Evolutionary conservation across 1,140 invertebrate species (phyloP), one percentile per base, ranked within the genome.

Genomic region (Anoplolepis gracilipes): DNA sequence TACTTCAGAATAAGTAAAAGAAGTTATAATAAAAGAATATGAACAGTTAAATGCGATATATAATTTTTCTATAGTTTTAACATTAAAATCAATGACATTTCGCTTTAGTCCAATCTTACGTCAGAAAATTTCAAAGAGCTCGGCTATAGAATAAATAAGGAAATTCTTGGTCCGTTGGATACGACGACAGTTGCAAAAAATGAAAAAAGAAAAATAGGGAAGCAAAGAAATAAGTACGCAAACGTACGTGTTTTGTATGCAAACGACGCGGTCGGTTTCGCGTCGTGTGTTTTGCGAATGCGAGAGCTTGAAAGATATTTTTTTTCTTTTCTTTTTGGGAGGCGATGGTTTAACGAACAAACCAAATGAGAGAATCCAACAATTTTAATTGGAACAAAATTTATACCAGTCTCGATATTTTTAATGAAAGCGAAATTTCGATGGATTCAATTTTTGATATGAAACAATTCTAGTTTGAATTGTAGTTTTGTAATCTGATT

Each of bases 201-300:
- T 13, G 39, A 69, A 79, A 67, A 70, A 73, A 25, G 25, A 22
- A 36, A 57, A 11, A 33, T 10, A 42, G 13, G 7, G 16, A 36
- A 49, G 46, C 42, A 64, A 22, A 28, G 39, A 75, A 42, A 13
- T 69, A 85, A 79, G 42, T 36, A 6, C 19, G 25, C 53, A 33
- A 78, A 67, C 84, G 46, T 57, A 70, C 42, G 30, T 65, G 36
- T 89, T 88, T 53, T 67, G 22, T 61, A 75, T 76, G 75, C 82
- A 85, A 88, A 81, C 39, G 61, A 69, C n/a, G 59, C 16, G 49
- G 73, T 79, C 76, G 72, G 81, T 88, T 62, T 39, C 28, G 57
- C 49, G 49, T 77, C 22, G 42, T 77, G 70, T 61, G 86, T 85
- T 87, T 87, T 36, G 42, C 42, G 59, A 77, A 49, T 84, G 42